Evolutionary conservation across 2,113 vertebrate species (phyloP), one percentile per base, ranked within the genome.

Genomic region (Pavo muticus): DNA sequence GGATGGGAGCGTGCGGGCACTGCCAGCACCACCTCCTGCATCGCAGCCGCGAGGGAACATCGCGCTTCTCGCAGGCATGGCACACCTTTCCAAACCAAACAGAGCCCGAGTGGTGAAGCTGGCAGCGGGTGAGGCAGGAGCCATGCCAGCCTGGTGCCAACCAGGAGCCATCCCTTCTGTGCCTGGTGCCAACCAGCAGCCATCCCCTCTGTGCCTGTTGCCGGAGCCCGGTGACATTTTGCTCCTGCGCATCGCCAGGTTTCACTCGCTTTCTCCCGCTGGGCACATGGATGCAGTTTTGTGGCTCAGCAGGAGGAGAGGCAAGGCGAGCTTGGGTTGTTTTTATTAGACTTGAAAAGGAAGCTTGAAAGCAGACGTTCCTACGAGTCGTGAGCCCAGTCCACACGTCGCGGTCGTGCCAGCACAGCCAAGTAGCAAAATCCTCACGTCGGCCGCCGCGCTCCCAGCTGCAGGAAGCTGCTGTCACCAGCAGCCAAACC

Each of bases 311-410:
- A 0, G 93, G 48, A 59, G 73, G n/a, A 65, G 60, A 45, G 63
- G 60, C 87, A 10, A 52, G 64, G 91, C 3, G 1, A 90, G 69
- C 71, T 77, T 8, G 54, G 91, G 57, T 64, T 94, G 90, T 71
- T 93, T 91, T 60, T 35, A 6, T 71, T 91, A 8, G 81, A 60
- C 47, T 50, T 81, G 15, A 83, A 54, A 80, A 69, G 76, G 89
- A 84, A 94, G 90, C 89, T 63, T 61, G 48, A 68, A 29, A 95
- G 84, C 89, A 91, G 91, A 75, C 29, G 35, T 56, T 75, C 77
- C 93, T 60, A 7, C 1, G 17, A 17, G 25, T 54, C 61, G 73
- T 4, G 0, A 86, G 72, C 76, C 76, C 8, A 37, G 71, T 9
- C 86, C 3, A 1, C 59, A 27, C 25, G 4, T 64, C 63, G 10